Evolutionary conservation across 1,140 invertebrate species (phyloP).

Genomic region (Bombus terrestris): DNA sequence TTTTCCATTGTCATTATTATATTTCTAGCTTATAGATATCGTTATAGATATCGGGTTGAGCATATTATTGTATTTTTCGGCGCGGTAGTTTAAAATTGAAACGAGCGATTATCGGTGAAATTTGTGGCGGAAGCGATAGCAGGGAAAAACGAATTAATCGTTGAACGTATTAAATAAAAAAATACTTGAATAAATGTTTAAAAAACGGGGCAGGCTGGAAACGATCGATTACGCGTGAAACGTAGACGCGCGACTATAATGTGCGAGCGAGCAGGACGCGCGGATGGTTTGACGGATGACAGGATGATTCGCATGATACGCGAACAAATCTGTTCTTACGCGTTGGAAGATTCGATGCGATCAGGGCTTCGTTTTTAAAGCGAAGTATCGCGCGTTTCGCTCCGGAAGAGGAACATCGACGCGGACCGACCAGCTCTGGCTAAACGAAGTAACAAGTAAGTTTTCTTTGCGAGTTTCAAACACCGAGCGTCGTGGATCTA

Average conservation of each 20-base stretch:
- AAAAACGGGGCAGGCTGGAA: neutral
- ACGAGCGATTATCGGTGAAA: too few relatives aligned
- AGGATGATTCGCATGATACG: too few relatives aligned
- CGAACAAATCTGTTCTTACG: too few relatives aligned
- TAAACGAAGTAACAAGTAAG: neutral
- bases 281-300: neutral
- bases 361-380: neutral
- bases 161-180: neutral
- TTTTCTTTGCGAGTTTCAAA: neutral
- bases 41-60: too few relatives aligned
- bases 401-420: neutral
- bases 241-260: neutral
- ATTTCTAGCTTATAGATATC: too few relatives aligned
- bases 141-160: too few relatives aligned
- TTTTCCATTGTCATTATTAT: too few relatives aligned
- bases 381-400: neutral
- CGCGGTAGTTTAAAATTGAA: too few relatives aligned
- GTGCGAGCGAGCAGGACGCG: too few relatives aligned
- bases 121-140: too few relatives aligned
- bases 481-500: neutral
- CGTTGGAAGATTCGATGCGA: neutral
- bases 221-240: neutral
- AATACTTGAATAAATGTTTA: neutral
- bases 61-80: too few relatives aligned
- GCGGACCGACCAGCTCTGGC: too few relatives aligned